Evolutionary conservation across 1,140 invertebrate genomes (phyloP).

Genomic region (Drosophila grimshawi): DNA sequence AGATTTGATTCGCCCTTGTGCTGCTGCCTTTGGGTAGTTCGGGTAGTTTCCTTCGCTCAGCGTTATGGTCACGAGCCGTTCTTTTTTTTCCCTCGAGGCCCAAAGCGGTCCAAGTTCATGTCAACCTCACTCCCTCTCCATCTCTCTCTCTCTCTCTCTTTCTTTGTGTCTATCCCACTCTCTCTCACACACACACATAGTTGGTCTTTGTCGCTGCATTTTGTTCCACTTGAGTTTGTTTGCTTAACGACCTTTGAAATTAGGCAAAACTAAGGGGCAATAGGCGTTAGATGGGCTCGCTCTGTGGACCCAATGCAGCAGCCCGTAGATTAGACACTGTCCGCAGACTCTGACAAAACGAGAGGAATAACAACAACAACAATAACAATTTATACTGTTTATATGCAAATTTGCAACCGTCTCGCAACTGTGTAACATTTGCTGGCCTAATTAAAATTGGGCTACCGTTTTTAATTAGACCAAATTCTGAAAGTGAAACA

Average conservation of each 20-base stretch:
- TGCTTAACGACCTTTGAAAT: constrained; percentile 84
- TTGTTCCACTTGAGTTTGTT: constrained; percentile 84
- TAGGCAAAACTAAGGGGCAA: constrained; percentile 79
- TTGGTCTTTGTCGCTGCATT: constrained; percentile 55
- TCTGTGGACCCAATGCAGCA: constrained; percentile 42
- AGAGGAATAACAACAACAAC: constrained; percentile 13
- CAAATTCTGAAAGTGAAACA: constrained; percentile 1
- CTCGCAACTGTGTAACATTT: constrained; percentile 55
- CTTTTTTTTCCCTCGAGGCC: constrained; percentile 4
- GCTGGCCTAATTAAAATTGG: constrained; percentile 78
- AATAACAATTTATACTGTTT: constrained; percentile 76
- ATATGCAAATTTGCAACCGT: constrained; percentile 67
- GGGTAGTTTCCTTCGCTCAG: constrained; percentile 47
- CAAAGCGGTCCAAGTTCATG: constrained; percentile 1
- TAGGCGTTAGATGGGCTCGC: constrained; percentile 46
- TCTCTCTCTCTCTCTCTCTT: constrained; percentile 10
- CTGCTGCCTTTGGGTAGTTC: constrained; percentile 1
- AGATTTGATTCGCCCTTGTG: constrained; percentile 39
- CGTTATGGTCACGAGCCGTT: constrained; percentile 47
- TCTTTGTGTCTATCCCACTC: constrained; percentile 24
- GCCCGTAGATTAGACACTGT: constrained; percentile 50
- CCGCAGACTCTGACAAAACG: constrained; percentile 30
- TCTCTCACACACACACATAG: background rate
- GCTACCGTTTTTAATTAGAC: constrained; percentile 72
- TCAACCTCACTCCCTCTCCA: background rate